Evolutionary conservation across 2,888 invertebrate genomes (phyloP), one percentile per base, ranked within the genome.

Genomic region (Drosophila neotestacea): DNA sequence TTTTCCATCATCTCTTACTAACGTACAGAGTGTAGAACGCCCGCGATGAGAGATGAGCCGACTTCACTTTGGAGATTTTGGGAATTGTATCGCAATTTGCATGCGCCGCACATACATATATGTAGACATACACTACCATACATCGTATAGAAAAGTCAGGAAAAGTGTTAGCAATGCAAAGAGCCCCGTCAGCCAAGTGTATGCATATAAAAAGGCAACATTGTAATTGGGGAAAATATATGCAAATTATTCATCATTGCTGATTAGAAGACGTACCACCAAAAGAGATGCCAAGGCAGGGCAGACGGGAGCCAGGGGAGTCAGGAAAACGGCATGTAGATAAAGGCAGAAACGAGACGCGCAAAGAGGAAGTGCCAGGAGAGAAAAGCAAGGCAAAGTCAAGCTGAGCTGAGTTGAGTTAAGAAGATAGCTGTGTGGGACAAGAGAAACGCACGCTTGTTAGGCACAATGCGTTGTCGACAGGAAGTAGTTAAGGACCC

Each of bases 201-300:
- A 86, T 85, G 84, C 78, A 81, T 85, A 83, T 83, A 90, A 81
- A 77, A 88, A 88, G 90, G 89, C 89, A 89, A 77, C 77, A 81
- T 71, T 85, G 89, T 88, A 90, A 90, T 81, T 84, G 76, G 81
- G 79, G 82, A 78, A 89, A 91, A 89, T 81, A 84, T 91, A 92
- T 91, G 91, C 85, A 91, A 91, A 91, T 91, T 91, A 91, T 91
- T 91, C 89, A 91, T 90, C 89, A 90, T 91, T 89, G 91, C 89
- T 91, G 89, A 91, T 92, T 90, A 92, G 90, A 92, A 90, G 88
- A 78, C 68, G 73, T 67, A 69, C 47, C 46, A 74, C 63, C 79
- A 55, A 87, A 73, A 79, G 72, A 78, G 70, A 50, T 36, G 38
- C 44, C 60, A 74, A 34, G 69, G 32, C 47, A 67, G 56, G 64